Percentiles rank a stretch among this genome's conserved stretches.
Conservation (phyloP, 2,113 vertebrate species). For the Phoenicopterus ruber region DNA sequence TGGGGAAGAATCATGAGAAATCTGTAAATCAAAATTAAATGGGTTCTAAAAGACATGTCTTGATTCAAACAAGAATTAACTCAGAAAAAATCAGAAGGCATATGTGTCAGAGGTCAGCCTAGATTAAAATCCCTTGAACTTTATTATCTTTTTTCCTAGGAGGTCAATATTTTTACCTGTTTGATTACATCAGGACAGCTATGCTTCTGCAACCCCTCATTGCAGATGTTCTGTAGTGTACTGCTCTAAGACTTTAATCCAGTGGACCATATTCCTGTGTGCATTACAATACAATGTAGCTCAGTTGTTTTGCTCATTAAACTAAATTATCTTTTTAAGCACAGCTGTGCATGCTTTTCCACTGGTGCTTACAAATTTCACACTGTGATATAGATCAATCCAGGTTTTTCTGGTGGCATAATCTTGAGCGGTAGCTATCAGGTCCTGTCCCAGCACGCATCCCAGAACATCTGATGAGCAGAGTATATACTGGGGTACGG, state of each 20-base stretch:
- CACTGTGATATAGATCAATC: neutral
- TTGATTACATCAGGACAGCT: neutral
- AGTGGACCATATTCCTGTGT: neutral
- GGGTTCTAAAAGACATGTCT: neutral
- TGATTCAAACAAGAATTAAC: neutral
- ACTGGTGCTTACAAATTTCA: neutral
- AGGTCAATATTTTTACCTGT: neutral
- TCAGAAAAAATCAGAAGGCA: neutral
- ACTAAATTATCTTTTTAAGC: neutral
- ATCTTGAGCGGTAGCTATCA: rapidly evolving
- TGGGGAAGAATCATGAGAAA: neutral
- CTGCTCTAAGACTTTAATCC: neutral
- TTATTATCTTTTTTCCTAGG: neutral
- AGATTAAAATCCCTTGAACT: neutral
- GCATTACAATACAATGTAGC: neutral
- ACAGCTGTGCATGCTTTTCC: neutral
- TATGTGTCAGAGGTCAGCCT: neutral
- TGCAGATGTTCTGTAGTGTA: neutral
- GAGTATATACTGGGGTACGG: rapidly evolving
- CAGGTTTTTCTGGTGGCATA: neutral
- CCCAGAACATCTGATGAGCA: neutral
- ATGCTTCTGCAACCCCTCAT: rapidly evolving
- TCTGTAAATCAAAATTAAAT: neutral
- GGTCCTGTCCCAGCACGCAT: neutral
- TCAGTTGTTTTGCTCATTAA: neutral